These are phyloP conservation scores for Gallinago undulata DNA, from an alignment of 2,113 vertebrate genomes.

Conservation along the genomic window DNA sequence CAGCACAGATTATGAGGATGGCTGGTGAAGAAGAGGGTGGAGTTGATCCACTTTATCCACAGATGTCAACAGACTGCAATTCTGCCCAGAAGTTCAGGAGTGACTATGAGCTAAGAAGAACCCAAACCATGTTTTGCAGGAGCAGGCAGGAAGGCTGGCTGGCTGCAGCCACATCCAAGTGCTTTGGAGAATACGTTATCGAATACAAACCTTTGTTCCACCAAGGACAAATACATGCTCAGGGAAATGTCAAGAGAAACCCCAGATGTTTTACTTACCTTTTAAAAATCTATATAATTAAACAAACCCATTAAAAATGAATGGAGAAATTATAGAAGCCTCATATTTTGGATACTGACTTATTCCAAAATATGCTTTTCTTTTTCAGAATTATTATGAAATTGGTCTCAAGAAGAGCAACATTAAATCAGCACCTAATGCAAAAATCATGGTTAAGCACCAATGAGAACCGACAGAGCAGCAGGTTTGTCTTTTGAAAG, in stretches of 20 bases:
- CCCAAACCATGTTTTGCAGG: background rate
- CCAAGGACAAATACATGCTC: background rate
- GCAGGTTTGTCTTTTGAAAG: background rate
- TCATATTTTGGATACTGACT: background rate
- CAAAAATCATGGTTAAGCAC: background rate
- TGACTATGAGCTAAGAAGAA: background rate
- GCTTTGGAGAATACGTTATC: background rate
- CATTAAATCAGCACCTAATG: background rate
- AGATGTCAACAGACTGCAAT: background rate
- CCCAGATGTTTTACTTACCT: slow-evolving; percentile 1
- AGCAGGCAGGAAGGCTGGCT: background rate
- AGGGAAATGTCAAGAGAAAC: background rate
- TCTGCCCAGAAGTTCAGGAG: background rate
- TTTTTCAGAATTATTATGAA: background rate
- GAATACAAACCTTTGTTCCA: background rate
- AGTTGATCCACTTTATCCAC: background rate
- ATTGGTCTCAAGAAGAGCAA: background rate
- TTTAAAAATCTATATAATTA: background rate
- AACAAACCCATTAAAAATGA: background rate
- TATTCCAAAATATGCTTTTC: background rate
- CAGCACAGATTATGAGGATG: background rate
- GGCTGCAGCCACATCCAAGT: background rate
- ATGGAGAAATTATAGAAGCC: background rate
- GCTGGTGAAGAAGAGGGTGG: background rate
- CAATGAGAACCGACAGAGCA: background rate